Evolutionary conservation across 2,113 vertebrate species (phyloP).

Genomic region (Cheilinus undulatus): DNA sequence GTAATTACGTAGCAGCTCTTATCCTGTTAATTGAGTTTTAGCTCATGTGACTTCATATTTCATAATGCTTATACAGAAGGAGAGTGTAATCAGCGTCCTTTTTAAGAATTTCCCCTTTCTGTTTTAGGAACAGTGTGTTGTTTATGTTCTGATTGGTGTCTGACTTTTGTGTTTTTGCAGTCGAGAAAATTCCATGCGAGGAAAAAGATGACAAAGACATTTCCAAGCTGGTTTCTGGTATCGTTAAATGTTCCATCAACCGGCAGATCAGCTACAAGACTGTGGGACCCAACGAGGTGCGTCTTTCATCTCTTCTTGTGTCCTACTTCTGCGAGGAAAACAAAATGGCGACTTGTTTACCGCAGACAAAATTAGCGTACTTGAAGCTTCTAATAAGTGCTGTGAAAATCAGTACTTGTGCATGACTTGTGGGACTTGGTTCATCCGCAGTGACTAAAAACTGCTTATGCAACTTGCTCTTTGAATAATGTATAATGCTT

Average conservation of each 20-base stretch:
- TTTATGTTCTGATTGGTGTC: conserved; percentile 21
- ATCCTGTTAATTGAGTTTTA: not conserved
- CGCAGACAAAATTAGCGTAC: not conserved
- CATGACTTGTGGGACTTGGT: not conserved
- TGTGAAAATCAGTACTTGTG: not conserved
- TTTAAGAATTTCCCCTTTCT: too few relatives aligned
- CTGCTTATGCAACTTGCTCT: not conserved
- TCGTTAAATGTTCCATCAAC: conserved; percentile 92
- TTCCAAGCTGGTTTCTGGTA: conserved; percentile 92
- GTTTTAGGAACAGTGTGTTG: too few relatives aligned
- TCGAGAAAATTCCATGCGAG: conserved; percentile 86
- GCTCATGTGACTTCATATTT: not conserved
- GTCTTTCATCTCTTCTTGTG: not conserved
- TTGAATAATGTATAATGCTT: not conserved
- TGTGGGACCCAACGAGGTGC: conserved; percentile 87
- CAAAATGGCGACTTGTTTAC: not conserved
- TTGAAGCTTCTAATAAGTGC: not conserved
- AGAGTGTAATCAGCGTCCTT: not conserved
- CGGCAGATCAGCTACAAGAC: conserved; percentile 92
- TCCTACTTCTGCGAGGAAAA: not conserved
- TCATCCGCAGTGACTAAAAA: not conserved
- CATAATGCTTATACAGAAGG: not conserved
- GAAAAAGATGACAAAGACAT: conserved; percentile 90
- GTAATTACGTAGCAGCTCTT: not conserved
- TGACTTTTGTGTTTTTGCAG: conserved; percentile 72